A percentile compares a stretch with the other conserved stretches of the same genome.
Conservation (phyloP, 2,113 vertebrate species). For the Actenoides lindsayi region DNA sequence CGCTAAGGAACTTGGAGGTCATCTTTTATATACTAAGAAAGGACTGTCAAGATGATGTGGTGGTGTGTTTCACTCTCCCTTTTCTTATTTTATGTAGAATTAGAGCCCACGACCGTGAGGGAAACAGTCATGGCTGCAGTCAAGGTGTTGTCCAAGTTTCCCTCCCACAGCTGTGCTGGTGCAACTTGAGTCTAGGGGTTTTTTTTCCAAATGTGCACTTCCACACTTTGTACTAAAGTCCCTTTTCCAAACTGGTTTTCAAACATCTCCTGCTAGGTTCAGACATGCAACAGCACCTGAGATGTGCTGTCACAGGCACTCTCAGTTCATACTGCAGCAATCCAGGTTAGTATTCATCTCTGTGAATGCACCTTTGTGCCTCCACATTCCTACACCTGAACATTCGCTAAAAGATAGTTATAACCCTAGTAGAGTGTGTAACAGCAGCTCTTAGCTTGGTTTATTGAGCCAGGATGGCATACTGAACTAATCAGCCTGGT, state of each 20-base stretch:
- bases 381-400: neutral
- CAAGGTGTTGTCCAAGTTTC: conserved; percentile 2
- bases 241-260: neutral
- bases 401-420: neutral
- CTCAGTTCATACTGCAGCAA: neutral
- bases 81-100: conserved; percentile 38
- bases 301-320: neutral
- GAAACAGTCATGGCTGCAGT: neutral
- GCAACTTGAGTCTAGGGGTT: neutral
- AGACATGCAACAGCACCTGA: neutral
- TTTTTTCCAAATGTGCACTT: neutral
- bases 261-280: neutral
- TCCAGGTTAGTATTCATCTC: neutral
- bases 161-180: neutral
- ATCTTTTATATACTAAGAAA: neutral
- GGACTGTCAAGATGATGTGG: conserved; percentile 12
- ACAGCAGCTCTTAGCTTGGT: neutral
- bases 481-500: neutral
- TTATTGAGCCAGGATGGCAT: neutral
- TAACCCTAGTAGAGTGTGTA: neutral
- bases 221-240: neutral
- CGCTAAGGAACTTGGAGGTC: neutral
- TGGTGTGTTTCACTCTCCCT: neutral
- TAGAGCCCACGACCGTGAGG: neutral
- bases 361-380: neutral